phyloP scores from a whole-genome alignment of 2,888 invertebrate genomes.

The Sphaerophoria taeniata region DNA sequence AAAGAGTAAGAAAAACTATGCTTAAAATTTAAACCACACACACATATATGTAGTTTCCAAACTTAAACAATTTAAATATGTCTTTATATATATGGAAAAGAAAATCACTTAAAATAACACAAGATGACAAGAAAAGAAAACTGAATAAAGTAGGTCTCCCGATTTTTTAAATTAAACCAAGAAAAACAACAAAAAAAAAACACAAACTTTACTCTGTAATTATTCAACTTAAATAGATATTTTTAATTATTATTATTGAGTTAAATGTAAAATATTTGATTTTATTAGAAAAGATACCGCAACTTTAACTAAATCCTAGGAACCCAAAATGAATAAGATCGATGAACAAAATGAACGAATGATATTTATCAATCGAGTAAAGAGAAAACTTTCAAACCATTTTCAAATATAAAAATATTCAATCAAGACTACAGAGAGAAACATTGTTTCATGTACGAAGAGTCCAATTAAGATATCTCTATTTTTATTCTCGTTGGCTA shows the following conservation, averaged over 20 bases:
- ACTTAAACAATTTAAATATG: conserved; percentile 66
- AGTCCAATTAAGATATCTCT: conserved; percentile 7
- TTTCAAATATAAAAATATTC: conserved; percentile 56
- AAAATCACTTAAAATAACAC: conserved; percentile 20
- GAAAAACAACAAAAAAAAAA: not conserved
- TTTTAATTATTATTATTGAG: conserved; percentile 53
- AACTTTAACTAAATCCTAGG: conserved; percentile 54
- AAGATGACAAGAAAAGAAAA: conserved; percentile 26
- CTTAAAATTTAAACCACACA: conserved; percentile 57
- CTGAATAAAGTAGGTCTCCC: conserved; percentile 55
- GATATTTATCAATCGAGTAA: conserved; percentile 65
- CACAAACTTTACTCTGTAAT: conserved; percentile 65
- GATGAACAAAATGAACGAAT: conserved; percentile 21
- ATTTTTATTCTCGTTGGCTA: conserved; percentile 8
- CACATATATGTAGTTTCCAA: conserved; percentile 58
- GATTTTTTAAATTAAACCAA: conserved; percentile 41
- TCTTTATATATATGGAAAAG: conserved; percentile 34
- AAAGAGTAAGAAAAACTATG: conserved; percentile 50
- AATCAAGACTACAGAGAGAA: conserved; percentile 42
- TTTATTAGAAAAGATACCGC: conserved; percentile 48
- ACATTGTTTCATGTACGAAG: not conserved
- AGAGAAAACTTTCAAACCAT: conserved; percentile 61
- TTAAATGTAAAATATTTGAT: conserved; percentile 65
- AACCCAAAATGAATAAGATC: conserved; percentile 60
- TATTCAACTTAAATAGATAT: conserved; percentile 57